Base-by-base conservation (phyloP, 2,888 invertebrate genomes). In the Chouioia cunea region DNA sequence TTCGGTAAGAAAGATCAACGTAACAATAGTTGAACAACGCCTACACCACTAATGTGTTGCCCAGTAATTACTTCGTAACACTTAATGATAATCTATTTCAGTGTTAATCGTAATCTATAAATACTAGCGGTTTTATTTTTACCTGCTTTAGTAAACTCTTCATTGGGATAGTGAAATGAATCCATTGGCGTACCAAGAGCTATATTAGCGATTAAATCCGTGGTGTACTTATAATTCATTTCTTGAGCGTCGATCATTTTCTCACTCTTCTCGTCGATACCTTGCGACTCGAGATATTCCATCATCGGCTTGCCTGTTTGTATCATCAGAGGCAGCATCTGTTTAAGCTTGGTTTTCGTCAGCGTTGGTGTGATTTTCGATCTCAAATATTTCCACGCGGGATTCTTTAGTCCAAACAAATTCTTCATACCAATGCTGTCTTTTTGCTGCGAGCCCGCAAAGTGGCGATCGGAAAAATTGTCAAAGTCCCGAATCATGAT, bases 311-410 rank as follows among this genome's bases (percentile, higher is more conserved):
- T 53, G 0, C 84, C 82, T 36, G 85, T 86, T 56, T 86, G 84
- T 48, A 82, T 75, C 79, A 88, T 86, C 43, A 88, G 80, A 0
- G 85, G 84, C 27, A 88, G 84, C 89, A 89, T 89, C 52, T 79
- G 81, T 77, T 87, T 89, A 66, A 90, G 81, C 79, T 89, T 90
- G 20, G 88, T 88, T 1, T 87, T 86, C 0, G 89, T 88, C 76
- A 90, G 87, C 0, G 88, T 87, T 0, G 89, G 89, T 0, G 88
- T 87, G 43, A 90, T 79, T 74, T 88, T 88, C 0, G 85, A 77
- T 23, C 90, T 82, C 16, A 89, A 77, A 46, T 81, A 82, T 76
- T 87, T 88, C 90, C 90, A 90, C 1, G 86, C 85, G 0, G 87
- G 86, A 66, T 87, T 88, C 70, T 86, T 86, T 65, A 87, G 75